phyloP scores from a whole-genome alignment of 92 coral and sea anemone species.

The Epizoanthus stellaris region DNA sequence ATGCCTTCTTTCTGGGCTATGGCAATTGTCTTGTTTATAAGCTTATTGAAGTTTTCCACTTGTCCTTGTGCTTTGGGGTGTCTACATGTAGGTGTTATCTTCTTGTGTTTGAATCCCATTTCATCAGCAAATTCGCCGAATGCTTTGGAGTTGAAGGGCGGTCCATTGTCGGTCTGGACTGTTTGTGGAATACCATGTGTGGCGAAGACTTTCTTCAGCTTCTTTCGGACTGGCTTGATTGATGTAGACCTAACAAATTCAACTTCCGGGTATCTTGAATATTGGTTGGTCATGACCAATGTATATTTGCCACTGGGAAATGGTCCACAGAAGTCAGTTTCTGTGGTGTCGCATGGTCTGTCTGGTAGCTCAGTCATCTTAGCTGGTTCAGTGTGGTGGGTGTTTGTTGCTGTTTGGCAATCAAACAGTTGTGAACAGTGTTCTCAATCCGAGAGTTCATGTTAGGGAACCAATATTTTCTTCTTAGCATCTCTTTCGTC shows the following conservation, averaged over 20 bases:
- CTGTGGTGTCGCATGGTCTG: conserved; percentile 22
- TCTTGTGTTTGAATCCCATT: conserved; percentile 41
- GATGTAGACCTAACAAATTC: conserved; percentile 40
- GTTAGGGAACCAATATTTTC: conserved; percentile 38
- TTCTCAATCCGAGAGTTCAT: conserved; percentile 7
- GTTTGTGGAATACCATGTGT: conserved; percentile 55
- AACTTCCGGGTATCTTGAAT: conserved; percentile 50
- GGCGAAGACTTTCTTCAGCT: conserved; percentile 54
- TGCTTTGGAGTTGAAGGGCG: conserved; percentile 32
- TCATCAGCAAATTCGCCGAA: conserved; percentile 20
- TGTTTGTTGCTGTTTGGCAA: conserved; percentile 28
- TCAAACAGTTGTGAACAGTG: neutral
- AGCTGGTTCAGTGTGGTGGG: neutral
- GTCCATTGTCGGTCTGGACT: conserved; percentile 47
- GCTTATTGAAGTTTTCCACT: conserved; percentile 64
- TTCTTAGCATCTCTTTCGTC: conserved; percentile 30
- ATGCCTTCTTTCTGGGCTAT: conserved; percentile 48
- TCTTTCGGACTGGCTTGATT: conserved; percentile 41
- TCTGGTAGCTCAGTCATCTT: conserved; percentile 1
- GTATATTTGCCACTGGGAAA: conserved; percentile 38
- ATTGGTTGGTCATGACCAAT: conserved; percentile 54
- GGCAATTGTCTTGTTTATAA: conserved; percentile 57
- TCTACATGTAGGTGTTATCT: conserved; percentile 33
- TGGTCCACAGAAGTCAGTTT: conserved; percentile 54
- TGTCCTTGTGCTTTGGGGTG: conserved; percentile 48